These are phyloP conservation scores for Eupithecia insigniata DNA, from an alignment of 2,888 invertebrate genomes.

Conservation along the genomic window DNA sequence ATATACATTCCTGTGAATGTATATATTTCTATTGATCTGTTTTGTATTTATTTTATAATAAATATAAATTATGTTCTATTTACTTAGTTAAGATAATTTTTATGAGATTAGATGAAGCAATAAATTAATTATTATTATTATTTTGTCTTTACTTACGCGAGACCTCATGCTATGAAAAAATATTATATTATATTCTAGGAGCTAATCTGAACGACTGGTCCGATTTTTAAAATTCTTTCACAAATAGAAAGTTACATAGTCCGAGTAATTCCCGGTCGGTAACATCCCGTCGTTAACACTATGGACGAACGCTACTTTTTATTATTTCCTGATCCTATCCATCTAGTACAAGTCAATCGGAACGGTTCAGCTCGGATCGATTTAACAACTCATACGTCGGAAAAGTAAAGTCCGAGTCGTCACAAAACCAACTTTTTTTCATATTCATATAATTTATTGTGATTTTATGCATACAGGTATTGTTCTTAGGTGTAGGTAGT, in stretches of 20 bases:
- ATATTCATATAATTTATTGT: no score
- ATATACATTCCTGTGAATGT: slow-evolving; percentile 33
- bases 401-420: no score
- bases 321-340: no score
- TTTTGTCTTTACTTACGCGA: background rate
- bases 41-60: slow-evolving; percentile 33
- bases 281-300: no score
- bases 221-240: background rate
- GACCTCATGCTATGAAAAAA: background rate
- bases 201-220: background rate
- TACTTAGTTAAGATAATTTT: slow-evolving; percentile 27
- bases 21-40: slow-evolving; percentile 28
- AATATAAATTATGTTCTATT: slow-evolving; percentile 18
- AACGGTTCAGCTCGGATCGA: no score
- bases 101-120: slow-evolving; percentile 25
- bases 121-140: slow-evolving; percentile 28
- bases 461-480: no score
- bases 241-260: background rate
- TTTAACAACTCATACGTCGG: no score
- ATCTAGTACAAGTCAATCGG: no score
- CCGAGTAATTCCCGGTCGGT: background rate
- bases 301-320: no score
- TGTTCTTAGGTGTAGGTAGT: no score
- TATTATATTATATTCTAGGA: no score
- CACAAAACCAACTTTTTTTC: no score